Base-by-base conservation (phyloP, 2,113 vertebrate genomes). In the Columba livia region DNA sequence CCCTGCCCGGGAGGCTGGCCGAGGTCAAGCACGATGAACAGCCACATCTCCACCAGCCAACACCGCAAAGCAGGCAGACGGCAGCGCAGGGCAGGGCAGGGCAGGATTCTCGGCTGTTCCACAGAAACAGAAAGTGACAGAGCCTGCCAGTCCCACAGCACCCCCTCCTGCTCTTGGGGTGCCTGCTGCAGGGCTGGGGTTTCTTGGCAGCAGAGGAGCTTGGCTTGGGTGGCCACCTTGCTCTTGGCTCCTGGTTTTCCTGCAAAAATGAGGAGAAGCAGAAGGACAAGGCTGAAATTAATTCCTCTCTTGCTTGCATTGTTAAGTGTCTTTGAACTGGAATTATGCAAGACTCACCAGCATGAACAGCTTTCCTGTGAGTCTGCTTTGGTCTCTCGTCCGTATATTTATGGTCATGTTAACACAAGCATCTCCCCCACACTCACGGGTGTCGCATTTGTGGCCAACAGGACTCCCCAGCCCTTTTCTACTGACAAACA, bases 371-470 rank as follows among this genome's bases (percentile, higher is more conserved):
- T 93, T 71, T 66, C 23, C 34, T 10, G 11, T 34, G 32, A 15
- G 44, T 31, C 4, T 9, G 6, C 44, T 69, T 40, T 34, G 23
- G 60, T 38, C 53, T 84, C 58, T 47, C 6, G 15, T 20, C 61
- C 24, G 1, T 12, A 1, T 8, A 36, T 40, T 51, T 40, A 58
- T 3, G 11, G 61, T 8, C 34, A 15, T 61, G 25, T 24, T 54
- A 92, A 32, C 66, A 47, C 10, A 42, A 34, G 38, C 32, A 34
- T 28, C 26, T 53, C 23, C 24, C 24, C 24, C 2, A 3, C 29
- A 61, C 11, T n/a, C 47, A 25, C 0, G 0, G 31, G 20, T 26
- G 47, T 51, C 5, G 0, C 10, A 6, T 31, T 34, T 42, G 57
- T 44, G 44, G 16, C 44, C 61, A 84, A 0, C 1, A 3, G 6